Percentiles rank a stretch among this genome's conserved stretches.
Conservation (phyloP, 2,888 invertebrate species). For the Panorpa germanica region DNA sequence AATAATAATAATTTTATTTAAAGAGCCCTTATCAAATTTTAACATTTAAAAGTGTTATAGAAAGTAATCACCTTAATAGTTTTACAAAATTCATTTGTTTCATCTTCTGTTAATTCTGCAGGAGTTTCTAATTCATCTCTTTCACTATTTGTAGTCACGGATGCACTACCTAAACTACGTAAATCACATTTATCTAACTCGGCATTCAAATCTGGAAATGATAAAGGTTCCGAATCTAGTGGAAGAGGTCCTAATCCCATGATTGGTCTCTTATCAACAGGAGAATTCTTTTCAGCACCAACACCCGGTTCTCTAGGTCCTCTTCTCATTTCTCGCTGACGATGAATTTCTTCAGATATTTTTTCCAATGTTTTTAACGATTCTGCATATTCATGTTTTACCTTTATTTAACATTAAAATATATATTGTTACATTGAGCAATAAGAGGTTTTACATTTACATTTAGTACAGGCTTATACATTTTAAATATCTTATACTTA, state of each 20-base stretch:
- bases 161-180: constrained; percentile 30
- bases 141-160: constrained; percentile 30
- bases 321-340: too few species aligned
- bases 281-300: constrained; percentile 48
- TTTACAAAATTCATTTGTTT: constrained; percentile 1
- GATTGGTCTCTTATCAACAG: constrained; percentile 10
- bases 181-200: constrained; percentile 38
- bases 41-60: not conserved
- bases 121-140: constrained; percentile 20
- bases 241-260: not conserved
- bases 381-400: constrained; percentile 65
- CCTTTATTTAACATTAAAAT: too few species aligned
- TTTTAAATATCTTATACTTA: too few species aligned
- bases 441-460: too few species aligned
- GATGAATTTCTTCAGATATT: constrained; percentile 83
- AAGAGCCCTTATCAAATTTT: not conserved
- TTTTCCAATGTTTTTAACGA: constrained; percentile 70
- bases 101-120: constrained; percentile 18
- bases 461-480: too few species aligned
- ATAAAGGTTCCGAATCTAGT: constrained; percentile 13
- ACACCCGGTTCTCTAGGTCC: constrained; percentile 58
- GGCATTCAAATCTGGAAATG: constrained; percentile 29
- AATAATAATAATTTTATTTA: constrained; percentile 1
- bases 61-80: constrained; percentile 4
- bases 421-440: too few species aligned